Evolutionary conservation across 2,797 vertebrate genomes (phyloP).

Genomic region (Oreochromis grahami): DNA sequence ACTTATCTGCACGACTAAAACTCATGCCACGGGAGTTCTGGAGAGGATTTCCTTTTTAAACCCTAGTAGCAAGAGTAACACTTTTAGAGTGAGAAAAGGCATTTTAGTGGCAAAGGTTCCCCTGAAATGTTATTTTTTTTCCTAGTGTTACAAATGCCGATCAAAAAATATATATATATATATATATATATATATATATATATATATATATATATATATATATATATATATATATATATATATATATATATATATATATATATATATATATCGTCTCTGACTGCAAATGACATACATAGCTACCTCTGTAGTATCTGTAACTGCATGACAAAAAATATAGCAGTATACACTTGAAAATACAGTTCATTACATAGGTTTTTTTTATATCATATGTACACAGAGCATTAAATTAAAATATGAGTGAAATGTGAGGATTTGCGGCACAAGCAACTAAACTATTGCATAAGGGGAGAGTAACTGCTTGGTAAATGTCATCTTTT

Average conservation of each 20-base stretch:
- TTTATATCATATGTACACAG: conserved; percentile 59
- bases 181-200: background rate
- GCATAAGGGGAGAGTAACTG: conserved; percentile 10
- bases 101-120: background rate
- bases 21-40: background rate
- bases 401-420: conserved; percentile 57
- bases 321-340: conserved; percentile 38
- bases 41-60: background rate
- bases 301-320: background rate
- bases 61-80: background rate
- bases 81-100: background rate
- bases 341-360: conserved; percentile 41
- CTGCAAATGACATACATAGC: background rate
- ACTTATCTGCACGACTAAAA: conserved; percentile 45
- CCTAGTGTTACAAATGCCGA: conserved; percentile 31
- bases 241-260: accelerated
- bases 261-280: background rate
- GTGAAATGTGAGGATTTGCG: conserved; percentile 33
- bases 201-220: background rate
- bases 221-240: accelerated
- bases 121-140: accelerated
- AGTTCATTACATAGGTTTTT: conserved; percentile 51
- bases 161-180: background rate
- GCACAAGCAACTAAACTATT: conserved; percentile 31
- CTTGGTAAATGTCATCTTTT: background rate